These are phyloP conservation scores for Caenorhabditis macrosperma DNA, from an alignment of 2,888 invertebrate species.

Conservation along the genomic window DNA sequence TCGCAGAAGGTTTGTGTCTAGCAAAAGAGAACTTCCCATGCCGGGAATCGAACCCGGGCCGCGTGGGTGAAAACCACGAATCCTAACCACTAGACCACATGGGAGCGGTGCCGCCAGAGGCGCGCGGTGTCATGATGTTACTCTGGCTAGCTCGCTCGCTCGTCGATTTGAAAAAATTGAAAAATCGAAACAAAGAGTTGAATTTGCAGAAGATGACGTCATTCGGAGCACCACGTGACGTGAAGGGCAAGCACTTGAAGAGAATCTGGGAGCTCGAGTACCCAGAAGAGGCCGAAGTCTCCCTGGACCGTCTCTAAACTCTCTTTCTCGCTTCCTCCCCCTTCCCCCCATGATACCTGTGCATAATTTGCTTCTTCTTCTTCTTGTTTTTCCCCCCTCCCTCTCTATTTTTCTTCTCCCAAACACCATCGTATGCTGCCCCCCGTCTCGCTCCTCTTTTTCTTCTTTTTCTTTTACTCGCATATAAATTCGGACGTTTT, in stretches of 20 bases:
- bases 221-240: conserved; percentile 80
- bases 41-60: conserved; percentile 81
- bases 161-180: background rate
- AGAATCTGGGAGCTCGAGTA: conserved; percentile 80
- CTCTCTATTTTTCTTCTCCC: conserved; percentile 4
- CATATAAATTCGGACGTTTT: conserved; percentile 23
- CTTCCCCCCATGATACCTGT: conserved; percentile 40
- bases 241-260: conserved; percentile 80
- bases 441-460: conserved; percentile 4
- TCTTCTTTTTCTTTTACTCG: conserved; percentile 27
- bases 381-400: conserved; percentile 16
- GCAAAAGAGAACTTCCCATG: conserved; percentile 67
- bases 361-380: conserved; percentile 50
- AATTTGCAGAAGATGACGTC: conserved; percentile 74
- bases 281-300: conserved; percentile 75
- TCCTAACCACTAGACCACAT: conserved; percentile 80
- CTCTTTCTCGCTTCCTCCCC: background rate
- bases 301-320: conserved; percentile 78
- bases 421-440: background rate
- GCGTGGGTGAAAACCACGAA: conserved; percentile 80
- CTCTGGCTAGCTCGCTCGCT: too few species aligned
- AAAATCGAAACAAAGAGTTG: background rate
- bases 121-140: background rate
- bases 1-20: conserved; percentile 74
- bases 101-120: conserved; percentile 46